Conservation (phyloP, 2,797 vertebrate genomes). For the Morus bassanus region DNA sequence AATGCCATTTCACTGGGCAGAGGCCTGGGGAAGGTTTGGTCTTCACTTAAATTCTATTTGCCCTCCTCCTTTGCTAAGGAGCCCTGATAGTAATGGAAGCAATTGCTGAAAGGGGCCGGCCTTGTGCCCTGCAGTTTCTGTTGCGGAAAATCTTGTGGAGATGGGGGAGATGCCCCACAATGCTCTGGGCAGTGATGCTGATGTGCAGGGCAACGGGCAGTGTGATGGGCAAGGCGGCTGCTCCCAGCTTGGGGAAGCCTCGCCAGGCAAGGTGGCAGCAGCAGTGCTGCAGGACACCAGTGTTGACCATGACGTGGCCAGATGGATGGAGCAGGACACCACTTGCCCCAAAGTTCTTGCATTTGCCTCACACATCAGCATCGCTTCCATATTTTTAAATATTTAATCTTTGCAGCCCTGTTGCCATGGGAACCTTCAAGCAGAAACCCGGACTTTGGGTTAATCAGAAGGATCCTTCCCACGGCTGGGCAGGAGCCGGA, state of each 20-base stretch:
- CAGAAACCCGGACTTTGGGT: constrained; percentile 30
- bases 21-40: not conserved
- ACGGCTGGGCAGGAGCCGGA: not conserved
- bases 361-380: rapidly evolving
- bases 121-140: not conserved
- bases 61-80: not conserved
- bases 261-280: not conserved
- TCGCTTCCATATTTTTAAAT: constrained; percentile 29
- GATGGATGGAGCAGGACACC: not conserved
- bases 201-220: not conserved
- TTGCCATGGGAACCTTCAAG: constrained; percentile 41
- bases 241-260: not conserved
- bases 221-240: not conserved
- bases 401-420: constrained; percentile 1
- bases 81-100: not conserved
- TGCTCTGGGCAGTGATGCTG: not conserved
- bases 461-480: not conserved
- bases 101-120: rapidly evolving
- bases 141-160: not conserved
- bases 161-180: not conserved
- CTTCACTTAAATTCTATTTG: not conserved
- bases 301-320: rapidly evolving
- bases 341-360: not conserved
- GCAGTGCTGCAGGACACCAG: rapidly evolving
- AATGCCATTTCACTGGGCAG: not conserved